These are phyloP conservation scores for Phania funesta DNA, from an alignment of 2,888 invertebrate genomes.

Conservation along the genomic window DNA sequence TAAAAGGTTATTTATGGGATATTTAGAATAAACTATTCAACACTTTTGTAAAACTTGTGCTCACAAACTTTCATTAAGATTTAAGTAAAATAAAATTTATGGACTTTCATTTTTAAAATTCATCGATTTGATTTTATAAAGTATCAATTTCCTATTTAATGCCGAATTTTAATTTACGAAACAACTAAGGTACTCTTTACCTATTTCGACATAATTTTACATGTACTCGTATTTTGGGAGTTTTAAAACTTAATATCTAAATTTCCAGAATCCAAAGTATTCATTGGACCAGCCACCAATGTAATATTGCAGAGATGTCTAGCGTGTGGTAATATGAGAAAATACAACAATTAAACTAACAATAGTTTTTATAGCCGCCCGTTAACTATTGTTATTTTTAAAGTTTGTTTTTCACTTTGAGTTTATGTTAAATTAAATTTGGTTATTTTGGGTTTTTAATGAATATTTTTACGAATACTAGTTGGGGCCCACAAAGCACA, in stretches of 20 bases:
- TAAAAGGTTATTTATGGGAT: no score
- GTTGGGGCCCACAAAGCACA: constrained; percentile 2
- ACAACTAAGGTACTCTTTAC: background rate
- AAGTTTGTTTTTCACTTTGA: constrained; percentile 25
- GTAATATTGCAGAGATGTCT: constrained; percentile 28
- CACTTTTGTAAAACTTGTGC: no score
- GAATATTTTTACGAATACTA: background rate
- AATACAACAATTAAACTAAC: constrained; percentile 27
- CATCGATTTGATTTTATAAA: constrained; percentile 1
- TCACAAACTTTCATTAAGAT: no score
- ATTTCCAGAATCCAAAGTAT: background rate
- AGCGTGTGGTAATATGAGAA: constrained; percentile 17
- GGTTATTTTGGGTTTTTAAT: constrained; percentile 24
- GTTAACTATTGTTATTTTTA: background rate
- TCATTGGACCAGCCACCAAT: constrained; percentile 27
- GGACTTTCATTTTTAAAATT: background rate
- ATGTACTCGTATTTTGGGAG: constrained; percentile 2
- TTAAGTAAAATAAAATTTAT: no score
- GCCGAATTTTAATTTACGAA: background rate
- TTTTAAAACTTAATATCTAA: background rate
- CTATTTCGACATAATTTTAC: background rate
- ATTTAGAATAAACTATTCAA: no score
- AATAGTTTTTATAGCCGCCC: constrained; percentile 38
- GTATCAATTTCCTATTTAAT: constrained; percentile 27
- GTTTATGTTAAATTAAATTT: constrained; percentile 31